Evolutionary conservation across 2,888 invertebrate genomes (phyloP), one percentile per base, ranked within the genome.

Genomic region (Laothoe populi): DNA sequence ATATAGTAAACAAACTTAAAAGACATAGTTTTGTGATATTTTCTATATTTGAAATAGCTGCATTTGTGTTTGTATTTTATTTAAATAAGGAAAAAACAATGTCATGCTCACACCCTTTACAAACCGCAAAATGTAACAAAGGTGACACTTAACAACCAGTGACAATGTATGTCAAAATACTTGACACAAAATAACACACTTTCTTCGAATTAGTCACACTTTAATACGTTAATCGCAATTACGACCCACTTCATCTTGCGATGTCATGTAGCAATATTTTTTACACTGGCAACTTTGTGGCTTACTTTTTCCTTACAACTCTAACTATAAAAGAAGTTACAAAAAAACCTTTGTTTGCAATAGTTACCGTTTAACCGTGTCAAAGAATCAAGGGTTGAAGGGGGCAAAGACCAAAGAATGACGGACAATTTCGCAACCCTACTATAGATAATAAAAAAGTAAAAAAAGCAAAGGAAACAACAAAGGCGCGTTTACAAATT

Each of bases 401-500:
- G 83, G n/a, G 84, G 86, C 81, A 83, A 86, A 86, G 84, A 78
- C 84, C 83, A 87, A 86, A 87, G 81, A 80, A 86, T 86, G 85
- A 84, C 84, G 82, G 77, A 83, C 81, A 73, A 81, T 82, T 82
- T 82, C 81, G 48, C 53, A 83, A 84, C 86, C 84, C 80, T 84
- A 79, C 79, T 74, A 72, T 81, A 75, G 75, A 77, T 78, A 79
- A 77, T 76, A 81, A 77, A 83, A 81, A 80, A 82, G 73, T 70
- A 63, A 70, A 77, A 35, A 61, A 71, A 57, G 68, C 70, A 76
- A 74, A 74, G 79, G 79, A 75, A 73, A 72, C 62, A 53, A 84
- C 83, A 82, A 84, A 81, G 75, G 66, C 68, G 67, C 81, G 84
- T 86, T 87, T 88, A 91, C 90, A 90, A 90, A 88, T 90, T 91